Evolutionary conservation across 2,888 invertebrate species (phyloP).

Genomic region (Crocallis elinguaria): DNA sequence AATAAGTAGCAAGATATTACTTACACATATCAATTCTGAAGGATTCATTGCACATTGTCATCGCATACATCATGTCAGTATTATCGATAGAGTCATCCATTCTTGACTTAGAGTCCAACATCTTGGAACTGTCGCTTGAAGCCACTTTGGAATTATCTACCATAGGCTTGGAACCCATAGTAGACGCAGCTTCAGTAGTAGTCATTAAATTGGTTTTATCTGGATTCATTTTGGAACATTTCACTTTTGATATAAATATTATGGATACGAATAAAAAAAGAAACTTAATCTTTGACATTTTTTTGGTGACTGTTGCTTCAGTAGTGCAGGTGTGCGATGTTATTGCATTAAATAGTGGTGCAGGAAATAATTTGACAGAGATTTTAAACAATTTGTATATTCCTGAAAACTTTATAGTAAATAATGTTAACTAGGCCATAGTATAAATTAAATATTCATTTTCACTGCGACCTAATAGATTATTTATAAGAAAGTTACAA

Average conservation of each 20-base stretch:
- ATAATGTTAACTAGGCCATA: no score
- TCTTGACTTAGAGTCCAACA: slow-evolving; percentile 20
- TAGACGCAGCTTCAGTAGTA: slow-evolving; percentile 5
- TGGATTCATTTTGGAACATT: slow-evolving; percentile 8
- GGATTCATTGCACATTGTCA: slow-evolving; percentile 80
- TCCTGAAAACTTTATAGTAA: neutral
- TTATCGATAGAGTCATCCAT: slow-evolving; percentile 22
- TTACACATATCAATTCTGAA: slow-evolving; percentile 82
- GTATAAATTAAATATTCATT: no score
- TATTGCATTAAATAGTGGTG: slow-evolving; percentile 3
- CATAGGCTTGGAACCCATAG: neutral
- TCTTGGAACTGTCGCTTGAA: slow-evolving; percentile 11
- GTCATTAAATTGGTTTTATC: slow-evolving; percentile 3
- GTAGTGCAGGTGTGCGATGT: neutral
- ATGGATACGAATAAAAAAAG: no score
- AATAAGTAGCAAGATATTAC: slow-evolving; percentile 31
- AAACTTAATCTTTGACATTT: neutral
- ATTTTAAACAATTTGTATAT: neutral
- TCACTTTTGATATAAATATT: slow-evolving; percentile 2
- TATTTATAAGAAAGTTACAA: no score
- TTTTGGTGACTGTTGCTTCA: no score
- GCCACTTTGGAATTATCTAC: no score
- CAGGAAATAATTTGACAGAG: slow-evolving; percentile 5
- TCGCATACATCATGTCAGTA: slow-evolving; percentile 64
- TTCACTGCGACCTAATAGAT: no score